A percentile compares a stretch with the other conserved stretches of the same genome.
Evolutionary conservation across 2,888 invertebrate genomes (phyloP).

Genomic region (Mechanitis messenoides): DNA sequence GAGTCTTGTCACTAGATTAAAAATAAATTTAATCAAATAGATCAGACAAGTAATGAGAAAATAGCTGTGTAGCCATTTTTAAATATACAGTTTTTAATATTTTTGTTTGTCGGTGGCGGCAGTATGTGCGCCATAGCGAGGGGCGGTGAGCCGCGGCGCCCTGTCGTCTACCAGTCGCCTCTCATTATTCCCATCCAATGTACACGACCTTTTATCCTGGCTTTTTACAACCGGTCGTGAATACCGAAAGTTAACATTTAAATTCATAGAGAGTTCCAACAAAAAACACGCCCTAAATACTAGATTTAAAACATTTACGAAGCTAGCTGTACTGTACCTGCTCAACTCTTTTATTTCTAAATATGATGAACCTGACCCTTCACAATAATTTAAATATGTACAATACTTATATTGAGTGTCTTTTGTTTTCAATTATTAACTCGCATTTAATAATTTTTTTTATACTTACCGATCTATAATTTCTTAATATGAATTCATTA

Average conservation of each 20-base stretch:
- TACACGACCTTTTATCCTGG: constrained; percentile 35
- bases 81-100: too few relatives aligned
- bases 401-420: background rate
- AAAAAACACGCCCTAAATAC: constrained; percentile 5
- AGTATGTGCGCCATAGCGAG: constrained; percentile 41
- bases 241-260: constrained; percentile 21
- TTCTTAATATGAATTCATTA: too few relatives aligned
- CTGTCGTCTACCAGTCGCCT: constrained; percentile 66
- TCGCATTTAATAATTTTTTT: too few relatives aligned
- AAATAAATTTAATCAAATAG: too few relatives aligned
- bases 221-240: constrained; percentile 23
- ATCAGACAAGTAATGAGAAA: too few relatives aligned
- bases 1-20: background rate
- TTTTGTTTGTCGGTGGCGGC: constrained; percentile 13
- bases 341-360: background rate
- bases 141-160: constrained; percentile 57
- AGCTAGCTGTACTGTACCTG: constrained; percentile 1
- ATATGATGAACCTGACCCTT: constrained; percentile 10
- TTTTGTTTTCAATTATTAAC: too few relatives aligned
- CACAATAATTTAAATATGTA: constrained; percentile 1
- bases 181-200: constrained; percentile 57
- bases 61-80: too few relatives aligned
- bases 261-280: constrained; percentile 12
- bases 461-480: too few relatives aligned
- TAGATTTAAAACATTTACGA: constrained; percentile 8